Evolutionary conservation across 2,797 vertebrate species (phyloP), one percentile per base, ranked within the genome.

Genomic region (Sardinella longiceps): DNA sequence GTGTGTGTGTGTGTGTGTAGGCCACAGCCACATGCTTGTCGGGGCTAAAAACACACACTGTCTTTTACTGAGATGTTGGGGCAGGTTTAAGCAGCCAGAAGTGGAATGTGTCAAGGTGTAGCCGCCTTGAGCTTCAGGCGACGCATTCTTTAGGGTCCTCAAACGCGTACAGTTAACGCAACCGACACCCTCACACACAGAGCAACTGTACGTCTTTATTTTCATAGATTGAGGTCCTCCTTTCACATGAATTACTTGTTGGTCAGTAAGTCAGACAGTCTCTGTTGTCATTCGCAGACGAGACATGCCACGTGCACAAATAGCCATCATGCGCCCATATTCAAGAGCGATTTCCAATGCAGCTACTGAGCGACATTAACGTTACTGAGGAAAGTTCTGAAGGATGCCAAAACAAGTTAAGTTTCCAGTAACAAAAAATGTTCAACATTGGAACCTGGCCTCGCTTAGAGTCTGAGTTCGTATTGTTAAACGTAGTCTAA

Each of bases 231-330:
- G 25, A 10, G 56, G 20, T 43, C 70, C 63, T 70, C 5, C 3
- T 3, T 5, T 33, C 20, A 77, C 37, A 1, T 37, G 1, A 23
- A 77, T 33, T 77, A 23, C 1, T 77, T 23, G 37, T 43, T 43
- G 33, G 30, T 74, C 66, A 74, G 30, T 37, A 43, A 77, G 66
- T 74, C 66, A 74, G 30, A 53, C 58, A 51, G 82, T 46, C 63
- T 80, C 81, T 84, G 82, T 37, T 51, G 83, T 80, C 33, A 84
- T 81, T 39, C 70, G 48, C 66, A 81, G 70, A 20, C 80, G 28
- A 82, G 81, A 90, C 80, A 86, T 85, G 91, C 91, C 91, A 94
- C 93, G 92, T 93, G 90, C 90, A 90, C 91, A 91, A 84, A 5
- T 74, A 37, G 66, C 33, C 14, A 39, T 20, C 66, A 74, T 74